These are phyloP conservation scores for Lagocephalus sceleratus DNA, from an alignment of 2,797 vertebrate species.

Conservation along the genomic window DNA sequence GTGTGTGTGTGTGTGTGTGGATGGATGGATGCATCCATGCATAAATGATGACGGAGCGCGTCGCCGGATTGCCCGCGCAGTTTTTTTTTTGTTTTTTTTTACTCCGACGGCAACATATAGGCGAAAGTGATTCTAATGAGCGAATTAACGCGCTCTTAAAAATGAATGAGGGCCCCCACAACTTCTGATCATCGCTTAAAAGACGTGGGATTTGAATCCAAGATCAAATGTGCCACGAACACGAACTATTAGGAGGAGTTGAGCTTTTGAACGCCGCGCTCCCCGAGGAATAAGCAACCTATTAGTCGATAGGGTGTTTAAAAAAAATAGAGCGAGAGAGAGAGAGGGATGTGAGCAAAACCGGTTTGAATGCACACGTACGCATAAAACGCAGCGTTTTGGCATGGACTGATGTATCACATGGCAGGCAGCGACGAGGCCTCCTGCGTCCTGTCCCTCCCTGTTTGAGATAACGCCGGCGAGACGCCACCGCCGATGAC, in stretches of 20 bases:
- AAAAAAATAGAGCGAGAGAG: too few species aligned
- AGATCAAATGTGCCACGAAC: conserved; percentile 65
- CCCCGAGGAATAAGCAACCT: conserved; percentile 39
- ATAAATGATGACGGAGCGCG: conserved; percentile 37
- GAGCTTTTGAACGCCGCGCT: conserved; percentile 36
- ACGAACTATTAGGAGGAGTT: conserved; percentile 54
- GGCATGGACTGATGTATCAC: conserved; percentile 39
- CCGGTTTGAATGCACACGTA: too few species aligned
- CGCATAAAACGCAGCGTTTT: too few species aligned
- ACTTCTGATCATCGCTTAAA: conserved; percentile 59
- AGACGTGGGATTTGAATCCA: conserved; percentile 61
- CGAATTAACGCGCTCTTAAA: conserved; percentile 52
- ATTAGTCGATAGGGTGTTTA: conserved; percentile 17
- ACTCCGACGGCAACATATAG: conserved; percentile 13
- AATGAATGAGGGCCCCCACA: conserved; percentile 43
- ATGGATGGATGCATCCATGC: conserved; percentile 30
- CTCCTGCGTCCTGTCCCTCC: conserved; percentile 57
- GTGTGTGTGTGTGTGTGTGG: conserved; percentile 29
- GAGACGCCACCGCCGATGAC: conserved; percentile 59
- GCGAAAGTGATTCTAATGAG: conserved; percentile 54
- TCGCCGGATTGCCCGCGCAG: conserved; percentile 11
- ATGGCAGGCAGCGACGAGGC: conserved; percentile 51
- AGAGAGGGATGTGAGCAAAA: too few species aligned
- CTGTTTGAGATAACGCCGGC: conserved; percentile 58
- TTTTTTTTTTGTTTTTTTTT: conserved; percentile 11